phyloP scores from a whole-genome alignment of 2,113 vertebrate genomes.

The Ochotona princeps region DNA sequence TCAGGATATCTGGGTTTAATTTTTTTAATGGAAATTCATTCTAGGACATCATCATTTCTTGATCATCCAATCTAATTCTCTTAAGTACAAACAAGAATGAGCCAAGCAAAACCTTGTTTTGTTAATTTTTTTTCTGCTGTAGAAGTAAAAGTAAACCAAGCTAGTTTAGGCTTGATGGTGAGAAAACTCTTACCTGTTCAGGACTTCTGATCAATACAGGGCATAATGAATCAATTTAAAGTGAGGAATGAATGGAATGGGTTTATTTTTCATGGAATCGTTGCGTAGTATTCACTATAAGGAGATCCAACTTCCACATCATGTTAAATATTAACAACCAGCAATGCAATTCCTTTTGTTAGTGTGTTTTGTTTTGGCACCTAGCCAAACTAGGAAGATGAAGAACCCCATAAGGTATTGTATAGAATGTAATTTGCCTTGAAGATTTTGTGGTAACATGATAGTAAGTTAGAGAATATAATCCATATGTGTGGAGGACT shows the following conservation, averaged over 20 bases:
- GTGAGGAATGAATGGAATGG: slow-evolving; percentile 51
- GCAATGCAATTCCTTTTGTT: slow-evolving; percentile 75
- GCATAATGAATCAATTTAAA: background rate
- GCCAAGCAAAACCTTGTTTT: background rate
- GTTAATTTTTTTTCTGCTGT: background rate
- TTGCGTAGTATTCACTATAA: slow-evolving; percentile 58
- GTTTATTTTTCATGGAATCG: slow-evolving; percentile 57
- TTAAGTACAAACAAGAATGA: background rate
- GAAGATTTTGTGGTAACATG: slow-evolving; percentile 84
- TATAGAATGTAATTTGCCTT: slow-evolving; percentile 82
- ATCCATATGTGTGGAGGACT: slow-evolving; percentile 81
- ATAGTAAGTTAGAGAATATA: slow-evolving; percentile 83
- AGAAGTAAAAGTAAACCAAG: background rate
- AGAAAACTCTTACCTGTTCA: background rate
- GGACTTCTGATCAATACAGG: background rate
- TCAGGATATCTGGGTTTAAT: background rate
- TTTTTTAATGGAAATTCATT: background rate
- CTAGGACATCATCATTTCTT: background rate
- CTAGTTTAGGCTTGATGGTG: background rate
- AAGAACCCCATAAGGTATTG: slow-evolving; percentile 71
- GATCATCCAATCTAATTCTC: background rate
- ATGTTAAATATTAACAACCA: slow-evolving; percentile 83
- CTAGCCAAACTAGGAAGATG: slow-evolving; percentile 80
- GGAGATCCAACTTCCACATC: slow-evolving; percentile 68
- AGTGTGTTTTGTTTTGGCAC: slow-evolving; percentile 84